Evolutionary conservation across 2,888 invertebrate genomes (phyloP), one percentile per base, ranked within the genome.

Genomic region (Ceramica pisi): DNA sequence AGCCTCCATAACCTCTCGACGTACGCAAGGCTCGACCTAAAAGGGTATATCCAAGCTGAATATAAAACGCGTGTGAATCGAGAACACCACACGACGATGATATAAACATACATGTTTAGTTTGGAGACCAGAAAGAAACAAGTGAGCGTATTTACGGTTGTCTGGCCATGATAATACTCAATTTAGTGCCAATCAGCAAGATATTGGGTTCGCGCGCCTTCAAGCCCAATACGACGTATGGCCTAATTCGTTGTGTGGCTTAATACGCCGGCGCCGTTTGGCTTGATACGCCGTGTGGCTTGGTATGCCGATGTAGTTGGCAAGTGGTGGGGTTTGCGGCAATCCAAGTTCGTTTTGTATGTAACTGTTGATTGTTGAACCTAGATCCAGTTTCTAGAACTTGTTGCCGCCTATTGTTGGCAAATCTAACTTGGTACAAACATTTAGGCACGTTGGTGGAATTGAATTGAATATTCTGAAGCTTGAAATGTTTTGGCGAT

Each of bases 161-260:
- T 63, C 75, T 74, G 64, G 6, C 38, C 67, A 68, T 62, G 73
- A 55, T 79, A 67, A 63, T 79, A 79, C 62, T 73, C 67, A 79
- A 79, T 77, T 73, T 67, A 73, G 50, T 67, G 44, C 60, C 66
- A 67, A 73, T 67, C 53, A 79, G 53, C 60, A 23, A 62, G 55
- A 21, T 59, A 51, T 62, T 78, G 44, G 53, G n/a, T 71, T 21
- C 73, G 10, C 61, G 41, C 62, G 51, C 57, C 53, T 35, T 66
- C 35, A 44, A 44, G 59, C 48, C 26, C n/a, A 38, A 62, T 56
- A 21, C n/a, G 56, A 35, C 55, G 55, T 57, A 51, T 57, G 57
- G 21, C 38, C 23, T 48, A 65, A 61, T 46, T 48, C 41, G n/a
- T n/a, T 35, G 19, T 26, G 61, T 57, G 56, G 23, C 51, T 31